Evolutionary conservation across 2,888 invertebrate genomes (phyloP), one percentile per base, ranked within the genome.

Genomic region (Orchestes rusci): DNA sequence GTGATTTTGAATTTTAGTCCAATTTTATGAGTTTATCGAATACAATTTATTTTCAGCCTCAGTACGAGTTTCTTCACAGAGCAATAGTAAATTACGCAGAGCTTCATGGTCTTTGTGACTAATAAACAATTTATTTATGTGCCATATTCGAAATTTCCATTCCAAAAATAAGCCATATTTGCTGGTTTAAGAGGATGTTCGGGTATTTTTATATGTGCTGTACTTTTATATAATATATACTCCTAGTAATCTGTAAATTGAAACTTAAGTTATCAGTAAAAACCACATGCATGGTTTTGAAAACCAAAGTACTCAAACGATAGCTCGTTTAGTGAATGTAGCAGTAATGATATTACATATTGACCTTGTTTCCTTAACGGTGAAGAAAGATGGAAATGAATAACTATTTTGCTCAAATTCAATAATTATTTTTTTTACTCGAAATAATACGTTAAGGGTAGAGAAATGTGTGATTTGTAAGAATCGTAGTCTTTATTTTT

Each of bases 31-130:
- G n/a, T n/a, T n/a, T n/a, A n/a, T n/a, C n/a, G n/a, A n/a, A n/a
- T n/a, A n/a, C n/a, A n/a, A n/a, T n/a, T 23, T 23, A 23, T 23
- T 74, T 74, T 19, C 73, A 91, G 90, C 81, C 85, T 69, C 91
- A 91, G 73, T 92, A 91, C 71, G 90, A 91, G 76, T 91, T 91
- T 73, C 76, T 92, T 60, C 87, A 92, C 74, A 84, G 90, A 73
- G 90, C 89, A 67, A 85, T 91, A 69, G 77, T 88, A 55, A 89
- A 89, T 73, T 90, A 90, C 66, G 83, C 87, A 53, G 89, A 90
- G 68, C 77, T 90, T 56, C 89, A 89, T 72, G 84, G 84, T 69
- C 71, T 88, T 52, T 75, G 79, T 40, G 82, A 82, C 45, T 59
- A 59, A 52, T 66, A 61, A 62, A 46, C 28, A 40, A 56, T 54